phyloP scores from a whole-genome alignment of 2,888 invertebrate species.

The Pteria penguin region DNA sequence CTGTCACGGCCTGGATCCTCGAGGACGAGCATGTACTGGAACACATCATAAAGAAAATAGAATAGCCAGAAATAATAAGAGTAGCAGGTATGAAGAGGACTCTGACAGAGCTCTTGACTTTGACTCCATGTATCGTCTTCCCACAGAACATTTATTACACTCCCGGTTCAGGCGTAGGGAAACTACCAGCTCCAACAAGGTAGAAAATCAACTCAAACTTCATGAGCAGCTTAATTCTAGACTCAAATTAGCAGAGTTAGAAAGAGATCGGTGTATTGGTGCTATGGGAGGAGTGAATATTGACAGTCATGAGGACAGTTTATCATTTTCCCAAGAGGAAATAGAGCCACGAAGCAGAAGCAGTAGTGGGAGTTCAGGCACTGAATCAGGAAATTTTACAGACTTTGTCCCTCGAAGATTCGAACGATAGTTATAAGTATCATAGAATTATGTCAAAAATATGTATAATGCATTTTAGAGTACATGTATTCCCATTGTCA shows the following conservation, averaged over 20 bases:
- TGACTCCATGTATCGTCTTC: constrained; percentile 68
- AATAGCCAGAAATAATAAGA: constrained; percentile 55
- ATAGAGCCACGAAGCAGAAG: constrained; percentile 24
- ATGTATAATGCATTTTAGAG: too few species aligned
- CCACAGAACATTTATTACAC: constrained; percentile 66
- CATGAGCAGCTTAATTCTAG: constrained; percentile 59
- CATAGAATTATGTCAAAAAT: too few species aligned
- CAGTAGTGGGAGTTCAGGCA: constrained; percentile 35
- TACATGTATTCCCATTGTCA: too few species aligned
- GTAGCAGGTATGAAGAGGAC: constrained; percentile 50
- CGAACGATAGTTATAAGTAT: neutral
- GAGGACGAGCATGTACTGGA: constrained; percentile 34
- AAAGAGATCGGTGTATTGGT: constrained; percentile 56
- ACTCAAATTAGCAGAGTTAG: constrained; percentile 54
- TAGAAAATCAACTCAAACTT: constrained; percentile 52
- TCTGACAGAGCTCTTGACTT: constrained; percentile 61
- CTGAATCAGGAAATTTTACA: constrained; percentile 2
- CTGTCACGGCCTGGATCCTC: neutral
- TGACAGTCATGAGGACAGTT: constrained; percentile 5
- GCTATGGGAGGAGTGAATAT: constrained; percentile 53
- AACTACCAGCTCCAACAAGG: constrained; percentile 12
- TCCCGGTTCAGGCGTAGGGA: constrained; percentile 34
- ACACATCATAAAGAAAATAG: constrained; percentile 48
- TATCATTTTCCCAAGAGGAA: neutral
- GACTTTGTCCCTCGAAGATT: constrained; percentile 27